Evolutionary conservation across 1,140 invertebrate species (phyloP), one percentile per base, ranked within the genome.

Genomic region (Diabrotica virgifera): DNA sequence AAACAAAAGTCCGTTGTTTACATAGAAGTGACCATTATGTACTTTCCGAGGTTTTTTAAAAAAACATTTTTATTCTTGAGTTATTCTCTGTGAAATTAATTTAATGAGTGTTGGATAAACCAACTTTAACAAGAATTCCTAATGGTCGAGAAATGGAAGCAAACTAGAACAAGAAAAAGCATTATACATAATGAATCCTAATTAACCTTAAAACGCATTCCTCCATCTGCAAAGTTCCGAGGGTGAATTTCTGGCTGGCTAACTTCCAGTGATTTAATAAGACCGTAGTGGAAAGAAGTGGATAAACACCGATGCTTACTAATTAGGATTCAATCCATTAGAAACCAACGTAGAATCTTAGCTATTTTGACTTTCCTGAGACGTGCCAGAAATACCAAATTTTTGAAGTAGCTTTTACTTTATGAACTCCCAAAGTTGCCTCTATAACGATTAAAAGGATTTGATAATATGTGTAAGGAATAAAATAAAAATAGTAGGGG

Each of bases 231-330:
- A n/a, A 46, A 46, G 8, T 46, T 46, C 6, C 40, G 8, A 6
- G n/a, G 8, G n/a, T 8, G 5, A 46, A 46, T 46, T 46, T 46
- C 40, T 46, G 40, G 40, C 5, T 46, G 40, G 40, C 40, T 46
- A 46, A 46, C 40, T 46, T 46, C 40, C 40, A 46, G 40, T 46
- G 40, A 46, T 46, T 46, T 46, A 46, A 46, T 46, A 46, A n/a
- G 40, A n/a, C 24, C 24, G 40, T 46, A 46, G 40, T 46, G 40
- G 40, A 46, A n/a, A 46, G 40, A 46, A 46, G 40, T 46, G 40
- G 2, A 46, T 46, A 46, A 46, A 46, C 40, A 46, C 40, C 40
- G n/a, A 46, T 46, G 40, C 40, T 46, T 46, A 46, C 40, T 46
- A 46, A 46, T 46, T 46, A 46, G 40, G 40, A 46, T 46, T 46